Evolutionary conservation across 2,888 invertebrate species (phyloP), one percentile per base, ranked within the genome.

Genomic region (Cotesia congregata): DNA sequence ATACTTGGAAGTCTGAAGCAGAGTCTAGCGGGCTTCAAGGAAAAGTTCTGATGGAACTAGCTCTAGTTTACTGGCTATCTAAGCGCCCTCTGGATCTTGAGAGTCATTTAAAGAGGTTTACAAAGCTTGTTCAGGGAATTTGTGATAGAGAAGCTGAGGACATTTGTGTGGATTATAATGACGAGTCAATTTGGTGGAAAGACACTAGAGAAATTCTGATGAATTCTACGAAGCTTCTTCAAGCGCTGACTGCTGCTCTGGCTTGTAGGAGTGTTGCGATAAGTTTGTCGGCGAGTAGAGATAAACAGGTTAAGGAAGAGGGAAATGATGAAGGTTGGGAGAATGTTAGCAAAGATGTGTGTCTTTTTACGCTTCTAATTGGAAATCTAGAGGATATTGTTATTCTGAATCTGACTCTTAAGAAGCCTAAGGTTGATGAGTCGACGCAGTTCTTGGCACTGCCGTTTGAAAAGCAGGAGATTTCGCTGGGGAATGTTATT

Each of bases 301-400:
- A 91, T 78, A 74, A 81, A 2, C 67, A 75, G 6, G 50, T 12
- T 4, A 79, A 80, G 78, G 76, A 74, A 60, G 50, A 69, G 5
- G 81, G 80, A 41, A 85, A 83, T 38, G 30, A 30, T 30, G 88
- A 86, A 72, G 92, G 91, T 65, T 97, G 96, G 96, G 96, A 96
- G 87, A 93, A 94, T 73, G 93, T 97, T 73, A 95, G 96, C 1
- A 93, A 95, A 81, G 98, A 98, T 86, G 93, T 94, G 83, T 95
- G 96, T 64, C 94, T 95, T 86, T 98, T 98, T 96, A 94, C 95
- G 15, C 90, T 96, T 69, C 90, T 98, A 1, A 94, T 96, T 62
- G 95, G 95, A 74, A 97, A 97, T 90, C 91, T 98, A 67, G 97
- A 98, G 88, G 97, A 98, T 87, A 92, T 97, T 79, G 93, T 97